Percentiles rank a stretch among this genome's conserved stretches.
phyloP scores from a whole-genome alignment of 2,888 invertebrate species.

The Micoletzkya japonica region DNA sequence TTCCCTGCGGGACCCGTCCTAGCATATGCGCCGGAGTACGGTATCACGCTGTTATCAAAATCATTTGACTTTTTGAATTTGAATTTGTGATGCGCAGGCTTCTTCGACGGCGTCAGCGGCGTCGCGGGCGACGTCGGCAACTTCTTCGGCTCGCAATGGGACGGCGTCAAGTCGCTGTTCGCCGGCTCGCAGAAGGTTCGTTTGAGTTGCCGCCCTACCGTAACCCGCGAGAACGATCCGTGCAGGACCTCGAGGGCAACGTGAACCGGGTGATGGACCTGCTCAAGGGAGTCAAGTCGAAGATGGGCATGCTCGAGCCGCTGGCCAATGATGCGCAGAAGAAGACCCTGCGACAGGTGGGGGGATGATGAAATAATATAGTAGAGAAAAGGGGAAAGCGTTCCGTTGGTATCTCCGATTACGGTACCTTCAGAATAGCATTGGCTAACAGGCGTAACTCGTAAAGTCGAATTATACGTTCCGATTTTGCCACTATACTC shows the following conservation, averaged over 20 bases:
- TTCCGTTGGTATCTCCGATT: no score
- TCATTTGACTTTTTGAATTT: no score
- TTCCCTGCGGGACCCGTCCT: background rate
- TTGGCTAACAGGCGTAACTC: no score
- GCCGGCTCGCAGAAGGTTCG: conserved; percentile 38
- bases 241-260: conserved; percentile 44
- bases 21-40: background rate
- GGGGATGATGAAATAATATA: no score
- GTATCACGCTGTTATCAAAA: background rate
- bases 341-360: conserved; percentile 42
- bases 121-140: conserved; percentile 40
- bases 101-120: conserved; percentile 42
- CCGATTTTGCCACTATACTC: no score
- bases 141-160: conserved; percentile 47
- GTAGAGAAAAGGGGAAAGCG: no score
- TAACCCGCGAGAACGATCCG: background rate
- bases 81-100: conserved; percentile 31
- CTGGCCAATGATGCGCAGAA: conserved; percentile 49
- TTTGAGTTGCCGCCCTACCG: background rate
- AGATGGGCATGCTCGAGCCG: conserved; percentile 42
- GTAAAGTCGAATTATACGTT: no score
- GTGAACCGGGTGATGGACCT: conserved; percentile 47
- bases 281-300: conserved; percentile 46
- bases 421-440: no score
- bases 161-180: conserved; percentile 44